A percentile compares a stretch with the other conserved stretches of the same genome.
phyloP scores from a whole-genome alignment of 2,797 vertebrate species.

The Nannoperca obscura region DNA sequence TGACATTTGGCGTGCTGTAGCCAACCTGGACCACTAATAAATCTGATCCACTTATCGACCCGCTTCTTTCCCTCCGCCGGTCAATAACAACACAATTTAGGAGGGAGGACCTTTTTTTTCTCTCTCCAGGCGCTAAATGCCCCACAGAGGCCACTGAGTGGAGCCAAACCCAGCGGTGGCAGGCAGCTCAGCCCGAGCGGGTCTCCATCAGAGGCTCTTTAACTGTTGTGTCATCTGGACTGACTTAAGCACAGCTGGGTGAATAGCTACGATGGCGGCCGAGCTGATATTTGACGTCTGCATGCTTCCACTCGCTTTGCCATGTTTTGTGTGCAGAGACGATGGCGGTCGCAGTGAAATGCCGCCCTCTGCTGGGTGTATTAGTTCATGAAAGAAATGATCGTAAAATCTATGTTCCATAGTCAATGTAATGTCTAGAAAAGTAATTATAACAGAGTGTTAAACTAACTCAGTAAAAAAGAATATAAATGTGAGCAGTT shows the following conservation, averaged over 20 bases:
- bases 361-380: constrained; percentile 60
- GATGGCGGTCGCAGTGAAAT: constrained; percentile 14
- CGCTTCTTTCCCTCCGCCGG: constrained; percentile 25
- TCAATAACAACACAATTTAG: constrained; percentile 57
- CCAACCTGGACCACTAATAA: constrained; percentile 57
- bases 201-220: constrained; percentile 29
- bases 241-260: constrained; percentile 22
- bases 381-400: background rate
- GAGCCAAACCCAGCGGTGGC: constrained; percentile 17
- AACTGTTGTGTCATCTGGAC: constrained; percentile 25
- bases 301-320: constrained; percentile 23
- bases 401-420: background rate
- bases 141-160: constrained; percentile 40
- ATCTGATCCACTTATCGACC: constrained; percentile 70
- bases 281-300: constrained; percentile 7
- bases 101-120: constrained; percentile 16
- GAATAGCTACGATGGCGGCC: background rate
- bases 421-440: background rate
- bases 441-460: background rate
- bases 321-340: constrained; percentile 20
- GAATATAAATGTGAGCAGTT: background rate
- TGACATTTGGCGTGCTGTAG: constrained; percentile 38
- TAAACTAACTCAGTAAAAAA: constrained; percentile 9
- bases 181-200: constrained; percentile 18
- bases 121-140: constrained; percentile 2